A percentile compares a stretch with the other conserved stretches of the same genome.
Conservation (phyloP, 1,140 invertebrate genomes). For the Apocrypta bakeri region DNA sequence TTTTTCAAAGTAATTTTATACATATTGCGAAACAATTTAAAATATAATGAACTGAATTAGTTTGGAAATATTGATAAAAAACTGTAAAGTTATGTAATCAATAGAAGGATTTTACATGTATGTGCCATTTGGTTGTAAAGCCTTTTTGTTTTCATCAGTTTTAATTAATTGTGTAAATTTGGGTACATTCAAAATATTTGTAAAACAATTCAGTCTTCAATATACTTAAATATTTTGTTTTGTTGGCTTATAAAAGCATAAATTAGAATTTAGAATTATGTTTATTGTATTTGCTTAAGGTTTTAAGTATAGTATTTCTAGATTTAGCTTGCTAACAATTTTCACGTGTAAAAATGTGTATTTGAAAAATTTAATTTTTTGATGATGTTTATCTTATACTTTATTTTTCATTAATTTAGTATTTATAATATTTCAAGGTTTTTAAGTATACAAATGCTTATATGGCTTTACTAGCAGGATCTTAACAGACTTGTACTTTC, state of each 20-base stretch:
- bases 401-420: not conserved
- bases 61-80: not conserved
- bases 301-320: not conserved
- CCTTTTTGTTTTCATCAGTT: not conserved
- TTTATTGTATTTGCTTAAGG: not conserved
- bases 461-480: not conserved
- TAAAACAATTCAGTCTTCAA: not conserved
- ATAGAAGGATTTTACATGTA: not conserved
- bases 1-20: not conserved
- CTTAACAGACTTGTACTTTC: constrained; percentile 24
- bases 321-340: not conserved
- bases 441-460: constrained; percentile 4
- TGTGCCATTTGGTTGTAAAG: not conserved
- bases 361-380: constrained; percentile 45
- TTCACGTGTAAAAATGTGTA: not conserved
- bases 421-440: constrained; percentile 8
- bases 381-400: not conserved
- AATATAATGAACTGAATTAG: not conserved
- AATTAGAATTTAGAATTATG: not conserved
- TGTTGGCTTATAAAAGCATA: not conserved
- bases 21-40: not conserved
- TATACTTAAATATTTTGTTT: not conserved
- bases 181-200: not conserved
- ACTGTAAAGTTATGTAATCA: not conserved
- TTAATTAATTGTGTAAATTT: not conserved